phyloP scores from a whole-genome alignment of 2,888 invertebrate genomes.

The Drosophila sordidapex region DNA sequence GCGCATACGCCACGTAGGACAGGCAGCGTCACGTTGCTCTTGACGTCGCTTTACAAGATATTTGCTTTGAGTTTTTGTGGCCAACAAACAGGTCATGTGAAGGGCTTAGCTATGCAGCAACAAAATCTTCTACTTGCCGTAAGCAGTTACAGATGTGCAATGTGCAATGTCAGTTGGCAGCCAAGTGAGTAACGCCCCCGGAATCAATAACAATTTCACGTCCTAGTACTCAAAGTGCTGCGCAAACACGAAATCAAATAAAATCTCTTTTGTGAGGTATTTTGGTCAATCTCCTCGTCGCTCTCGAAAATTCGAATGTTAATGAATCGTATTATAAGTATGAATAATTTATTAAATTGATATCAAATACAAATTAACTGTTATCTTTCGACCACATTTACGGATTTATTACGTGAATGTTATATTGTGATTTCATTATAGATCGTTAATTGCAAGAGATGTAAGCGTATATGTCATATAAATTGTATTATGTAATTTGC shows the following conservation, averaged over 20 bases:
- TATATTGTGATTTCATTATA: too few relatives aligned
- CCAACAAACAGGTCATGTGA: conserved; percentile 34
- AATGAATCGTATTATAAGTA: conserved; percentile 25
- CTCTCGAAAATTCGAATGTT: conserved; percentile 22
- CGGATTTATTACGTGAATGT: too few relatives aligned
- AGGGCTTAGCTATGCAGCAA: conserved; percentile 43
- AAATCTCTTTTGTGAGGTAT: conserved; percentile 30
- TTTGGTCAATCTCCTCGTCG: conserved; percentile 9
- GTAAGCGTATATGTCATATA: too few relatives aligned
- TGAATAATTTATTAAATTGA: neutral
- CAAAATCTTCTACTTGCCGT: conserved; percentile 34
- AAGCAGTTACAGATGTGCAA: conserved; percentile 23
- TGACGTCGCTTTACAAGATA: conserved; percentile 45
- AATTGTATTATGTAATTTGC: too few relatives aligned
- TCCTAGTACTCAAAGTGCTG: conserved; percentile 53
- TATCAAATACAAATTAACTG: neutral
- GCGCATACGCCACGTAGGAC: conserved; percentile 55
- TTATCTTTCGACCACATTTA: too few relatives aligned
- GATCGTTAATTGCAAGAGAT: too few relatives aligned
- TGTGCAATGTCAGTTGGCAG: conserved; percentile 34
- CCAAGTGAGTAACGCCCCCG: conserved; percentile 27
- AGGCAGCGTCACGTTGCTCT: conserved; percentile 37
- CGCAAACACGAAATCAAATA: conserved; percentile 67
- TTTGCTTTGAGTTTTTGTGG: conserved; percentile 52
- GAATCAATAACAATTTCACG: conserved; percentile 66